Percentiles rank a stretch among this genome's conserved stretches.
phyloP scores from a whole-genome alignment of 1,140 invertebrate genomes.

The Pseudobourletiella spinata region DNA sequence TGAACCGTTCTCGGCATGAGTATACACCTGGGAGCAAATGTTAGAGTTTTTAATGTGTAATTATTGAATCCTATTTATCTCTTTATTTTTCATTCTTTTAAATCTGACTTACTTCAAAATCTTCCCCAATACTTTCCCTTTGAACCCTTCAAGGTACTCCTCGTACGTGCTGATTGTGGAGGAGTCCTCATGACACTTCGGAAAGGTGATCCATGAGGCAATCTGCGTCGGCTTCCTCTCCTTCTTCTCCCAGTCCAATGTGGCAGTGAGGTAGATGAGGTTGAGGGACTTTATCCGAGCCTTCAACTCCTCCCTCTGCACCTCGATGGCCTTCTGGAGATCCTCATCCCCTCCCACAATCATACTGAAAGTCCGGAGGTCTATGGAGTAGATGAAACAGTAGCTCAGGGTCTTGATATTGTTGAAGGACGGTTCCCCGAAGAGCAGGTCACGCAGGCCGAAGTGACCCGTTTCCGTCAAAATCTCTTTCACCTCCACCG shows the following conservation, averaged over 20 bases:
- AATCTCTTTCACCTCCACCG: neutral
- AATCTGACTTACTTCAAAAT: too few relatives aligned
- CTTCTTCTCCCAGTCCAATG: neutral
- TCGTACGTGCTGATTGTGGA: too few relatives aligned
- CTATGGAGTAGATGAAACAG: slow-evolving; percentile 14
- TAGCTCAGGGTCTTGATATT: slow-evolving; percentile 10
- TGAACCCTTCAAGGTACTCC: too few relatives aligned
- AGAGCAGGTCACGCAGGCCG: slow-evolving; percentile 13
- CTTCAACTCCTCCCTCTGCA: neutral
- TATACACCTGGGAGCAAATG: too few relatives aligned
- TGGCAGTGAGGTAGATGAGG: neutral
- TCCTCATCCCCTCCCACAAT: too few relatives aligned
- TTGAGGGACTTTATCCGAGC: slow-evolving; percentile 13
- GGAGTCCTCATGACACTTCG: too few relatives aligned
- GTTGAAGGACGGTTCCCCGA: slow-evolving; percentile 14
- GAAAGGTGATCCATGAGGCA: slow-evolving; percentile 14
- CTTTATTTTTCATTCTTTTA: too few relatives aligned
- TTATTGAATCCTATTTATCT: too few relatives aligned
- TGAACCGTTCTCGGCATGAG: too few relatives aligned
- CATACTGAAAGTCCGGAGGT: neutral
- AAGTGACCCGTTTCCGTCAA: neutral
- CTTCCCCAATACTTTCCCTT: too few relatives aligned
- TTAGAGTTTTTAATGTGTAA: too few relatives aligned
- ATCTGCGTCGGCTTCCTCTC: slow-evolving; percentile 1
- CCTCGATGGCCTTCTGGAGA: too few relatives aligned